phyloP scores from a whole-genome alignment of 2,113 vertebrate genomes.

The Micronycteris hirsuta region DNA sequence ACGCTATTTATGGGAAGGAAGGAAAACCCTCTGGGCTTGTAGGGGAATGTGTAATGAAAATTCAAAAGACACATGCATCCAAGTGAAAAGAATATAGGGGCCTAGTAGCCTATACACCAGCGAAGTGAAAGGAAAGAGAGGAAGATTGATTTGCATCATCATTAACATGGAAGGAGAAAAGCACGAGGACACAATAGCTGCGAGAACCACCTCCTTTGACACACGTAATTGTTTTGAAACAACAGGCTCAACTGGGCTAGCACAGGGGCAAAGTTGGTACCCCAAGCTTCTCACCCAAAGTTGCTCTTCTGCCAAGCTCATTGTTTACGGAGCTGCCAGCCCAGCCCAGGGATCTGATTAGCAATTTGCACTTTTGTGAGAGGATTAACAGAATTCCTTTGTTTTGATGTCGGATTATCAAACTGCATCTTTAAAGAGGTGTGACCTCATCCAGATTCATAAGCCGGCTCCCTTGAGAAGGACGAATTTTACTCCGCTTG shows the following conservation, averaged over 20 bases:
- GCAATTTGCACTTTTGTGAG: conserved; percentile 60
- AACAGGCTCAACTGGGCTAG: conserved; percentile 45
- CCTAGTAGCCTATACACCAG: not conserved
- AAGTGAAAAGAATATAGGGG: conserved; percentile 44
- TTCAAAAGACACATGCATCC: conserved; percentile 57
- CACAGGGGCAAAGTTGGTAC: conserved; percentile 26
- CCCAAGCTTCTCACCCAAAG: conserved; percentile 34
- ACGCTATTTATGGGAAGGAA: conserved; percentile 14
- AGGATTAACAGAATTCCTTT: conserved; percentile 67
- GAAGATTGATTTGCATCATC: conserved; percentile 51
- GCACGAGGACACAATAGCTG: not conserved
- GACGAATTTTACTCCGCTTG: conserved; percentile 62
- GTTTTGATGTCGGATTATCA: conserved; percentile 62
- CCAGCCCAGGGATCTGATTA: conserved; percentile 54
- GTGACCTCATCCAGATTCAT: conserved; percentile 54
- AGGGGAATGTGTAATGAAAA: conserved; percentile 52
- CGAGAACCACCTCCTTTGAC: conserved; percentile 58
- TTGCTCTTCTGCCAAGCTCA: conserved; percentile 49
- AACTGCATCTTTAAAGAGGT: conserved; percentile 63
- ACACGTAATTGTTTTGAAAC: conserved; percentile 32
- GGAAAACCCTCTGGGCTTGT: conserved; percentile 38
- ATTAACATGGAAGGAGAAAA: conserved; percentile 47
- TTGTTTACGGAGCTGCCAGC: conserved; percentile 48
- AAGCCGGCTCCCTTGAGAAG: conserved; percentile 43
- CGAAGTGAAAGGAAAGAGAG: not conserved